Conservation (phyloP, 2,113 vertebrate genomes). For the Callionymus lyra region DNA sequence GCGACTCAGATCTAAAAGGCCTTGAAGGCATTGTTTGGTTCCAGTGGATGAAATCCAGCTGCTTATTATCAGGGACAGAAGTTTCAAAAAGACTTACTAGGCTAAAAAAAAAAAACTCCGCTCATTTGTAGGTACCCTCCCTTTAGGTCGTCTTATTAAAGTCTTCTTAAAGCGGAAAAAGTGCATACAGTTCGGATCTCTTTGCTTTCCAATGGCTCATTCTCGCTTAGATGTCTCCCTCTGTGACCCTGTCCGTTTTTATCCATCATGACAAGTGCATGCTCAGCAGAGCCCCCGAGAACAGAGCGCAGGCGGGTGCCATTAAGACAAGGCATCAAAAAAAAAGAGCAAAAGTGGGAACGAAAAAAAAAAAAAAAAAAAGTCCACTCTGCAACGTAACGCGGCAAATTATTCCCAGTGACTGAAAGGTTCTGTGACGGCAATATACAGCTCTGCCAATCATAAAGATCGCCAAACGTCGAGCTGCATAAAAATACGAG, state of each 20-base stretch:
- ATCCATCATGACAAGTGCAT: slow-evolving; percentile 59
- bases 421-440: slow-evolving; percentile 32
- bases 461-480: slow-evolving; percentile 34
- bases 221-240: slow-evolving; percentile 25
- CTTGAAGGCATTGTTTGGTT: slow-evolving; percentile 27
- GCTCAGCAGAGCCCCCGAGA: slow-evolving; percentile 49
- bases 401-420: slow-evolving; percentile 25
- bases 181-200: slow-evolving; percentile 1
- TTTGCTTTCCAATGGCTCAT: slow-evolving; percentile 33
- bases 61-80: slow-evolving; percentile 8
- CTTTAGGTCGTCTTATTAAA: slow-evolving; percentile 1
- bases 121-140: not conserved
- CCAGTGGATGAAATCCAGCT: slow-evolving; percentile 7
- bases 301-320: slow-evolving; percentile 33
- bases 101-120: slow-evolving; percentile 2
- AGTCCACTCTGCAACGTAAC: slow-evolving; percentile 11
- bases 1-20: slow-evolving; percentile 15
- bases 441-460: slow-evolving; percentile 37
- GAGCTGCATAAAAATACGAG: slow-evolving; percentile 11
- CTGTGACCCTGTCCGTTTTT: slow-evolving; percentile 50
- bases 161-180: slow-evolving; percentile 1
- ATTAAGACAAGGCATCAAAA: slow-evolving; percentile 52
- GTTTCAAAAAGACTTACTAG: slow-evolving; percentile 12
- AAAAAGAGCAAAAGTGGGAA: too few relatives aligned
- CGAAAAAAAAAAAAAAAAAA: not conserved